phyloP scores from a whole-genome alignment of 2,113 vertebrate genomes.

The Entomyzon cyanotis region DNA sequence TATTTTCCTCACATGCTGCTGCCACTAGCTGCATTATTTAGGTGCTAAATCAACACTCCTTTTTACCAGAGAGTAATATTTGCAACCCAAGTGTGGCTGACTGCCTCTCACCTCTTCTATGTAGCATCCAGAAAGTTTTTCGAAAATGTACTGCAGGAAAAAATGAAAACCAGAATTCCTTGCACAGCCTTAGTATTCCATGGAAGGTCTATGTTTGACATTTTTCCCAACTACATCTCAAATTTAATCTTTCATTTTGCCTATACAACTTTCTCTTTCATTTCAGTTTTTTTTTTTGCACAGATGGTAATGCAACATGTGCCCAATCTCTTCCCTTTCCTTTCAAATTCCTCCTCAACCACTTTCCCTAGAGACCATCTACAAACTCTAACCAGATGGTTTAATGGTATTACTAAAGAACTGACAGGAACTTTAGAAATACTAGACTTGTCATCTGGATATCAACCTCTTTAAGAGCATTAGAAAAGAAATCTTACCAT shows the following conservation, averaged over 20 bases:
- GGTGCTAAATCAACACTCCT: neutral
- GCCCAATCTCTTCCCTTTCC: rapidly evolving
- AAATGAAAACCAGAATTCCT: neutral
- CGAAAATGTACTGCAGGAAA: neutral
- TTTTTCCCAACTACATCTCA: neutral
- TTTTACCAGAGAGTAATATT: neutral
- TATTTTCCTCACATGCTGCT: neutral
- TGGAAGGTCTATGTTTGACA: neutral
- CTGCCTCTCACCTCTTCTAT: neutral
- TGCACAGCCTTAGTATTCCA: neutral
- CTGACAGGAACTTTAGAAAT: neutral
- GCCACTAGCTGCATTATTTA: neutral
- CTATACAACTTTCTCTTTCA: neutral
- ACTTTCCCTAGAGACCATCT: neutral
- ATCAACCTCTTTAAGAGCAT: neutral
- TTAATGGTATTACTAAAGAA: neutral
- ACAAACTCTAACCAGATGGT: neutral
- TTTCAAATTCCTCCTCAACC: neutral
- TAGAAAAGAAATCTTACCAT: neutral
- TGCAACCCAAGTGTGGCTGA: neutral
- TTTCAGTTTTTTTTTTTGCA: neutral
- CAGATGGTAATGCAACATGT: neutral
- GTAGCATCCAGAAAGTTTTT: neutral
- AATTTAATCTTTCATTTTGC: neutral
- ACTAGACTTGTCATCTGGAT: neutral